A percentile compares a stretch with the other conserved stretches of the same genome.
phyloP scores from a whole-genome alignment of 2,888 invertebrate genomes.

The Acanthosepion esculentum region DNA sequence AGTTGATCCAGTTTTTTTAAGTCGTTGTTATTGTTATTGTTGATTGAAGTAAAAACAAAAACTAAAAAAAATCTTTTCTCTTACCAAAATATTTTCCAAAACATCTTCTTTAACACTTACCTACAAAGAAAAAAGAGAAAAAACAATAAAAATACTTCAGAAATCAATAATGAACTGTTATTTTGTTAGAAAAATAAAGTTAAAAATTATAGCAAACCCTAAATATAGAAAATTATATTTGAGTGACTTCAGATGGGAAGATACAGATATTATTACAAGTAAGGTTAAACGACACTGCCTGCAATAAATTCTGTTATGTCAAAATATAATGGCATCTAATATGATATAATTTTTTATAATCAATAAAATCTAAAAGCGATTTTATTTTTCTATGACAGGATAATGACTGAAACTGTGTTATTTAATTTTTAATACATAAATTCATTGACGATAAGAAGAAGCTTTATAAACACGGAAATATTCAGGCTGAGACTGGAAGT shows the following conservation, averaged over 20 bases:
- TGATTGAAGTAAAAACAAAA: not conserved
- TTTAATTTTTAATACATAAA: too few species aligned
- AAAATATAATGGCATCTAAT: too few species aligned
- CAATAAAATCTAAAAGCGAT: too few species aligned
- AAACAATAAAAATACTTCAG: not conserved
- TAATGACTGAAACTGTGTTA: too few species aligned
- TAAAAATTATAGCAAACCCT: not conserved
- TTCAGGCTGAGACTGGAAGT: too few species aligned
- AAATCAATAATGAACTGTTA: not conserved
- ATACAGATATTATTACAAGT: too few species aligned
- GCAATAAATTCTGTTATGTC: too few species aligned
- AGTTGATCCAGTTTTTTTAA: not conserved
- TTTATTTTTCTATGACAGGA: too few species aligned
- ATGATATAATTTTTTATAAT: too few species aligned
- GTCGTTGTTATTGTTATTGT: not conserved
- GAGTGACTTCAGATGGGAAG: not conserved
- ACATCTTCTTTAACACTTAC: not conserved
- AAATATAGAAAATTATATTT: not conserved
- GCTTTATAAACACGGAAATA: too few species aligned
- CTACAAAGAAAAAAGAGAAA: not conserved
- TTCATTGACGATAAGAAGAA: too few species aligned
- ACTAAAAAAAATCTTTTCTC: not conserved
- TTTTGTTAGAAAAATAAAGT: not conserved
- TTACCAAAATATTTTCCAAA: constrained; percentile 7
- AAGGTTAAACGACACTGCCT: too few species aligned